phyloP scores from a whole-genome alignment of 2,888 invertebrate species.

The Pyralis farinalis region DNA sequence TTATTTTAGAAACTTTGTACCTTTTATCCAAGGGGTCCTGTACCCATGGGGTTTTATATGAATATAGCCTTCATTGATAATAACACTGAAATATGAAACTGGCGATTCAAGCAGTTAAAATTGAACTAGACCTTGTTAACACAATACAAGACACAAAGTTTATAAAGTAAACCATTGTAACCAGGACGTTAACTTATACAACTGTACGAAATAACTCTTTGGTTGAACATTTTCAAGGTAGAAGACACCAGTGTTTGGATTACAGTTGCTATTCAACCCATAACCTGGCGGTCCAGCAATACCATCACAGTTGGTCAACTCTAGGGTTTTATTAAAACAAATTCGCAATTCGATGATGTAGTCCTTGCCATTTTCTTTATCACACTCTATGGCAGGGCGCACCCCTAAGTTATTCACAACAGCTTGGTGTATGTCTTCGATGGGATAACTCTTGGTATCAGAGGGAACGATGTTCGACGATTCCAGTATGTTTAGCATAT shows the following conservation, averaged over 20 bases:
- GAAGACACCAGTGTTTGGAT: constrained; percentile 67
- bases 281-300: constrained; percentile 31
- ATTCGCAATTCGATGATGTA: constrained; percentile 87
- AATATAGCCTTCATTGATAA: too few species aligned
- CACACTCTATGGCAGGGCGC: constrained; percentile 84
- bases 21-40: too few species aligned
- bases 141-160: neutral
- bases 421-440: constrained; percentile 42
- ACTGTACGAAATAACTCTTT: constrained; percentile 64
- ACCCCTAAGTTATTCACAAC: constrained; percentile 77
- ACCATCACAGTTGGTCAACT: constrained; percentile 84
- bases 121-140: neutral
- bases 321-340: constrained; percentile 85
- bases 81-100: too few species aligned
- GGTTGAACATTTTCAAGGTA: constrained; percentile 78
- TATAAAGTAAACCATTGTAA: constrained; percentile 84
- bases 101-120: too few species aligned
- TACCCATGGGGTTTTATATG: too few species aligned
- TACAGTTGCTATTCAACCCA: constrained; percentile 81
- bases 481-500: constrained; percentile 81
- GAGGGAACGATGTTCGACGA: constrained; percentile 77
- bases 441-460: constrained; percentile 29
- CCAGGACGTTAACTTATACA: constrained; percentile 80
- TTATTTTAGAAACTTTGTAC: too few species aligned
- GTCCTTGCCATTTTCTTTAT: constrained; percentile 78